Base-by-base conservation (phyloP, 2,888 invertebrate species). In the Coecobrya sp. region DNA sequence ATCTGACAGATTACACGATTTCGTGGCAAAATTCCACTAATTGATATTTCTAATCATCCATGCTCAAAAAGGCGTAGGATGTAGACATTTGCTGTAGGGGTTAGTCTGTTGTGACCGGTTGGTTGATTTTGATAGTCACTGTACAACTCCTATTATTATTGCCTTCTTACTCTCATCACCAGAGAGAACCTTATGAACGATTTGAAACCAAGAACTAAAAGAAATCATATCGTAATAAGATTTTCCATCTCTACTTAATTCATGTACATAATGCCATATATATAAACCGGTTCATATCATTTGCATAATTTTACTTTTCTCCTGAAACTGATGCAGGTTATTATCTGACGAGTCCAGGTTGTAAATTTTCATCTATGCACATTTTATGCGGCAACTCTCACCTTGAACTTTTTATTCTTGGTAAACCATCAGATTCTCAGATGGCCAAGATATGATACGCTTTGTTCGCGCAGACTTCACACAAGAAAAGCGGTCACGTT, bases 301-400 rank as follows among this genome's bases (percentile, higher is more conserved):
- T 92, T 89, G 82, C 92, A 92, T 92, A 89, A 42, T 79, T 88
- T 81, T 89, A 68, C 89, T 79, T 92, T 92, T 79, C 70, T 86
- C 92, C 92, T 79, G 59, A 70, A 88, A 89, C 68, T 65, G 76
- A 49, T 65, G 62, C 73, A 92, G 52, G 76, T 65, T 86, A 91
- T 91, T 88, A 73, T 59, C 36, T 81, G 81, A 65, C 59, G 49
- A 85, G 59, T 86, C 92, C 89, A 92, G 92, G 59, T 65, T 86
- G 68, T 92, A 92, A 89, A 86, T 92, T 86, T 88, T 86, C 85
- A 36, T 59, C 73, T 45, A 52, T 92, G 36, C 79, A 70, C 70
- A 22, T 73, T 82, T 79, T 42, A 73, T 68, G 62, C 65, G 88
- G 30, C 62, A 68, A 79, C 76, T 68, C 88, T 92, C 88, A 92